Evolutionary conservation across 2,888 invertebrate species (phyloP), one percentile per base, ranked within the genome.

Genomic region (Drosophila merina): DNA sequence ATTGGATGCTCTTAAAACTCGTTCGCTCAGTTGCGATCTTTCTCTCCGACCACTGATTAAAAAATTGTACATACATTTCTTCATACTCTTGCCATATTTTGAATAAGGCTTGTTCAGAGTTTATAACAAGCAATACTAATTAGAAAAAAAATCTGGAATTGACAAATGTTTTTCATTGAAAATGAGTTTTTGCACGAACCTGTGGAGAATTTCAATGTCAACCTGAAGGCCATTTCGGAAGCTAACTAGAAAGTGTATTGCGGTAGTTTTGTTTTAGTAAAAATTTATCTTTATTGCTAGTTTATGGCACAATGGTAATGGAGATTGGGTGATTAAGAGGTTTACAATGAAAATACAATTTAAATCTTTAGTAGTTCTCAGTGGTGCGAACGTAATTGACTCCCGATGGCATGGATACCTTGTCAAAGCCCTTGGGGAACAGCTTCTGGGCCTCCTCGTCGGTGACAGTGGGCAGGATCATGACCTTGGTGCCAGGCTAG

Each of bases 401-500:
- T 51, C 95, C 95, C 0, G 96, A 97, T 3, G 96, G 96, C 94
- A 97, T 94, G 1, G 92, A 89, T 0, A 95, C 94, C 75, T 93
- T 93, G 57, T 95, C 94, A 26, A 94, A 93, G 45, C 95, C 95
- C 67, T 94, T 93, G 0, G 96, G 95, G 91, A 96, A 96, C 0
- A 95, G 88, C 77, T 93, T 93, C 0, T 93, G 90, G 0, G 94
- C 93, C 49, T 96, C 95, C 51, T 94, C 94, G 25, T 94, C 94
- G 36, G 93, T 93, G 2, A 97, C 94, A 4, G 92, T 91, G 7
- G 97, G 97, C 36, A 96, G 88, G 71, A 97, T 95, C 96, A 97
- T 97, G 36, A 96, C 96, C 88, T 95, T 94, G 8, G 94, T 94
- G 54, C 96, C 96, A 50, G 94, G 94, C 95, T 92, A 42, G 7